Conservation (phyloP, 2,888 invertebrate species). For the Poecilobothrus nobilitatus region DNA sequence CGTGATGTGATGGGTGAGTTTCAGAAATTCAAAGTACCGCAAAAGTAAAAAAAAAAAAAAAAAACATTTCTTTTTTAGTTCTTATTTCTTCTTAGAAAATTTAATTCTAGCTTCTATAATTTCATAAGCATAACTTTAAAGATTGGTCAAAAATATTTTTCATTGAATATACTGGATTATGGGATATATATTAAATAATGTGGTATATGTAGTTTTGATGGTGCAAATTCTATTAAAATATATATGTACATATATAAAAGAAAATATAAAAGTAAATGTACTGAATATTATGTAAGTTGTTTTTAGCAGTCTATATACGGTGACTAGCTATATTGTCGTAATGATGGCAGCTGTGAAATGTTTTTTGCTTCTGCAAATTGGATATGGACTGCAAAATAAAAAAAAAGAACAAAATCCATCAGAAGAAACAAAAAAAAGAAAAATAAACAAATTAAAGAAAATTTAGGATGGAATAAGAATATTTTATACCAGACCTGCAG, state of each 20-base stretch:
- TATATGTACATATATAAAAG: neutral
- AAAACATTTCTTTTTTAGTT: neutral
- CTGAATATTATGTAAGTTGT: neutral
- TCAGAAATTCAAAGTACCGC: neutral
- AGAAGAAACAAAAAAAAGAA: too few species aligned
- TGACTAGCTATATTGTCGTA: neutral
- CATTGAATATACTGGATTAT: too few species aligned
- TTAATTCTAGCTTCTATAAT: slow-evolving; percentile 6
- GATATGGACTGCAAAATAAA: too few species aligned
- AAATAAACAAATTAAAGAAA: too few species aligned
- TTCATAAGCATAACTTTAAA: neutral
- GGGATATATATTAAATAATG: neutral
- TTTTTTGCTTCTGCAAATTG: neutral
- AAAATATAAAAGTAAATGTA: neutral
- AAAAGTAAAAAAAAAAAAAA: neutral
- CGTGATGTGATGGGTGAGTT: neutral
- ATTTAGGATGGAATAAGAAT: too few species aligned
- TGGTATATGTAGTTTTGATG: neutral
- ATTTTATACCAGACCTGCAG: too few species aligned
- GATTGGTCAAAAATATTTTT: too few species aligned
- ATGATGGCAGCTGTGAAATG: slow-evolving; percentile 4
- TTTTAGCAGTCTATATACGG: neutral
- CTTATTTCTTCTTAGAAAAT: neutral
- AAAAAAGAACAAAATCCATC: too few species aligned
- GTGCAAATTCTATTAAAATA: neutral